Percentiles rank a stretch among this genome's conserved stretches.
Conservation (phyloP, 1,140 invertebrate genomes). For the Calliphora vicina region DNA sequence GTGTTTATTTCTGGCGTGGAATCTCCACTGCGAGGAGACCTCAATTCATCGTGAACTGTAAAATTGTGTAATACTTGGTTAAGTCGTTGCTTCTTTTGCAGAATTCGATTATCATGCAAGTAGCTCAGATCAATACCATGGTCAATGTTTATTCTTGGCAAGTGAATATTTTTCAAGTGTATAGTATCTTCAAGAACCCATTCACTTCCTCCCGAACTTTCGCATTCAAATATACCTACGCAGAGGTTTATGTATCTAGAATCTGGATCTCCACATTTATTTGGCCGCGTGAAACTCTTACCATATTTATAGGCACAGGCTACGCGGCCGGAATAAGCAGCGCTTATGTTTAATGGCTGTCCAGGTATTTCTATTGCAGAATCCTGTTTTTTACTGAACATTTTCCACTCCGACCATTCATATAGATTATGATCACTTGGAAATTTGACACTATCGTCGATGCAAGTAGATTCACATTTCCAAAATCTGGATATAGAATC, state of each 20-base stretch:
- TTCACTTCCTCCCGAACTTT: conserved; percentile 96
- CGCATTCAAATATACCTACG: conserved; percentile 99
- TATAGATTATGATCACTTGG: conserved; percentile 71
- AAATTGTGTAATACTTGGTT: conserved; percentile 74
- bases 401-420: conserved; percentile 89
- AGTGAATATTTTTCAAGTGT: conserved; percentile 85
- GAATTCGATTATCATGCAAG: conserved; percentile 80
- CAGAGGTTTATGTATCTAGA: conserved; percentile 91
- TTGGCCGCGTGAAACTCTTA: conserved; percentile 82
- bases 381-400: conserved; percentile 82
- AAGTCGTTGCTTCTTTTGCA: conserved; percentile 79
- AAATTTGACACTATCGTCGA: background rate
- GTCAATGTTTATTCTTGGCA: conserved; percentile 82
- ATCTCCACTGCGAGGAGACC: conserved; percentile 67
- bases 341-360: conserved; percentile 91
- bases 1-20: conserved; percentile 52
- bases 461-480: conserved; percentile 73
- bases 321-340: conserved; percentile 95
- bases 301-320: conserved; percentile 96
- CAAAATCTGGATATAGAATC: conserved; percentile 84
- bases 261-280: conserved; percentile 75
- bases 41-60: conserved; percentile 68
- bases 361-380: conserved; percentile 88
- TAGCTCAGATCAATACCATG: conserved; percentile 84
- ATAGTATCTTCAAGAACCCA: conserved; percentile 99